Percentiles rank a stretch among this genome's conserved stretches.
These are phyloP conservation scores for Baronia brevicornis DNA, from an alignment of 2,888 invertebrate species.

Conservation along the genomic window DNA sequence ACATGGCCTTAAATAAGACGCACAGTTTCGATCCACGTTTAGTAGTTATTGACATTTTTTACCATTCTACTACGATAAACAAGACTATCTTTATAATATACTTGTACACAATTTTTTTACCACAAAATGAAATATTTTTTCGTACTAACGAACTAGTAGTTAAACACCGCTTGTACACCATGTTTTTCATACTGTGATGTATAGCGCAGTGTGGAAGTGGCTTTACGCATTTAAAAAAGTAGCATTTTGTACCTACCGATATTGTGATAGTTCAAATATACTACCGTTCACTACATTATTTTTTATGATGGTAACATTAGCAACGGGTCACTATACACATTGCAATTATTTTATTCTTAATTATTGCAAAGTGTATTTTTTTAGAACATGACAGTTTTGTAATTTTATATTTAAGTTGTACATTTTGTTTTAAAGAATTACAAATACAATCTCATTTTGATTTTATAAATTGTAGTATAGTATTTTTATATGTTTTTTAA, in stretches of 20 bases:
- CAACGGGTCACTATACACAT: conserved; percentile 7
- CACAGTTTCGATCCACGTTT: conserved; percentile 33
- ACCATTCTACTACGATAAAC: conserved; percentile 24
- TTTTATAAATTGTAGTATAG: no score
- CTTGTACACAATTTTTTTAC: conserved; percentile 9
- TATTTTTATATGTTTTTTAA: conserved; percentile 12
- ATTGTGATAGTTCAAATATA: conserved; percentile 44
- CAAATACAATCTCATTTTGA: no score
- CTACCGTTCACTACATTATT: conserved; percentile 22
- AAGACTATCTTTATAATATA: conserved; percentile 29
- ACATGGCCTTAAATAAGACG: conserved; percentile 27
- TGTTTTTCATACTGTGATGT: conserved; percentile 2
- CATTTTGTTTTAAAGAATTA: no score
- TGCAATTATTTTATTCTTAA: conserved; percentile 22
- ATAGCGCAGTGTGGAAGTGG: conserved; percentile 14
- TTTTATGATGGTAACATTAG: conserved; percentile 16
- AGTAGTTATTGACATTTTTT: conserved; percentile 29
- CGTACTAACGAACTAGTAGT: conserved; percentile 16
- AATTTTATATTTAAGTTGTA: no score
- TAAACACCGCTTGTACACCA: conserved; percentile 6
- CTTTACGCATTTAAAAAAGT: conserved; percentile 43
- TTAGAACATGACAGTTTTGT: no score
- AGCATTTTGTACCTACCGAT: conserved; percentile 49
- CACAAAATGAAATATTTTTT: conserved; percentile 13
- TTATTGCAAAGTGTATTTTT: conserved; percentile 1